A percentile compares a stretch with the other conserved stretches of the same genome.
Evolutionary conservation across 2,797 vertebrate species (phyloP).

Genomic region (Aphelocoma californica): DNA sequence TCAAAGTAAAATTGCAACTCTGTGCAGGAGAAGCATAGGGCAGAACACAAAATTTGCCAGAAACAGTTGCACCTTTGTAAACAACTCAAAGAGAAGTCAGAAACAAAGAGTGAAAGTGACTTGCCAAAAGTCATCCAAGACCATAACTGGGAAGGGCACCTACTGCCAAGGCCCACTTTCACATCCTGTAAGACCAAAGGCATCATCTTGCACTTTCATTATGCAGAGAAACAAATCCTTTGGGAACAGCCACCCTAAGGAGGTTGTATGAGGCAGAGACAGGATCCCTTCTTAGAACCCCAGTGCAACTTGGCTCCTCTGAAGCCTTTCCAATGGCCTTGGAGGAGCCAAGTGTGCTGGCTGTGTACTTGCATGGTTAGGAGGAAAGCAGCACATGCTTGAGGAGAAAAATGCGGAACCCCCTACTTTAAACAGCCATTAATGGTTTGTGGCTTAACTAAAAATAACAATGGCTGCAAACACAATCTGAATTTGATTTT

Average conservation of each 20-base stretch:
- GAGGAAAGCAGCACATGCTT: not conserved
- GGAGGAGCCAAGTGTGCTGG: not conserved
- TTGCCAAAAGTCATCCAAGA: not conserved
- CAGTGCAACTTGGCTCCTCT: not conserved
- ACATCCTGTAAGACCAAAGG: not conserved
- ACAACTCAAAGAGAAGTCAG: not conserved
- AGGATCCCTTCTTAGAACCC: not conserved
- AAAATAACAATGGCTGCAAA: slow-evolving; percentile 28
- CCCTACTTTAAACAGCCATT: slow-evolving; percentile 1
- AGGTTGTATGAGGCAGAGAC: not conserved
- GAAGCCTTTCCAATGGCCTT: not conserved
- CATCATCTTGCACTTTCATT: not conserved
- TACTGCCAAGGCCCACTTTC: not conserved
- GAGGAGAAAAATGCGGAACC: not conserved
- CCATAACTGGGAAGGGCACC: not conserved
- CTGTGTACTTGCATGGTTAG: not conserved
- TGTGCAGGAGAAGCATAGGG: not conserved
- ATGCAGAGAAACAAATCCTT: not conserved
- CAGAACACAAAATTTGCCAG: not conserved
- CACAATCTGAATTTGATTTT: not conserved
- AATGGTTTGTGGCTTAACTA: slow-evolving; percentile 32
- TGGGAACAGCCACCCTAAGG: not conserved
- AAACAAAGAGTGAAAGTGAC: not conserved
- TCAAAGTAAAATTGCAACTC: not conserved
- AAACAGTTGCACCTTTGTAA: not conserved